Percentiles rank a stretch among this genome's conserved stretches.
These are phyloP conservation scores for Amblyopsis rosae DNA, from an alignment of 2,113 vertebrate species.

Conservation along the genomic window DNA sequence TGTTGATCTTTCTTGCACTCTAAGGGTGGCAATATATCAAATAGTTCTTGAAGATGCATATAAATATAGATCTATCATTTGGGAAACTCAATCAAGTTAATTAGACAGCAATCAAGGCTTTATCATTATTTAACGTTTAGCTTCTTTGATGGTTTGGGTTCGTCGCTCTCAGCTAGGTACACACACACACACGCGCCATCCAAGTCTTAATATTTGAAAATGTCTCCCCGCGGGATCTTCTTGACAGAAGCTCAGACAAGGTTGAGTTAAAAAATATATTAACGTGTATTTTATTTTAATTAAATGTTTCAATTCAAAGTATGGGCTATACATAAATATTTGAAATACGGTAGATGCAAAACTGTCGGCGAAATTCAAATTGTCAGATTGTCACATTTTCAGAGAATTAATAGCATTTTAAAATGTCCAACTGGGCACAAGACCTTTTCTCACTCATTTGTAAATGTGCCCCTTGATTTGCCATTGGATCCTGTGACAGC, in stretches of 20 bases:
- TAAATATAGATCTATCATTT: constrained; percentile 42
- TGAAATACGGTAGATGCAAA: no score
- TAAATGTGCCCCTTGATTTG: constrained; percentile 23
- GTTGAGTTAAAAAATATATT: constrained; percentile 42
- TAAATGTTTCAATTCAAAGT: background rate
- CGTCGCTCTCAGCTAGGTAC: constrained; percentile 56
- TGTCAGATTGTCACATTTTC: background rate
- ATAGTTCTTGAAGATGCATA: constrained; percentile 66
- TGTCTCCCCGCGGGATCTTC: constrained; percentile 33
- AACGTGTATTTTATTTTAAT: background rate
- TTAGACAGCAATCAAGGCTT: constrained; percentile 67
- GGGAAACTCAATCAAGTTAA: constrained; percentile 65
- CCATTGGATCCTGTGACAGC: constrained; percentile 38
- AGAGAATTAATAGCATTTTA: constrained; percentile 1
- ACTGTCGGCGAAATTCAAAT: background rate
- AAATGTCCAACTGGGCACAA: constrained; percentile 44
- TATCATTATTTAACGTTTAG: constrained; percentile 75
- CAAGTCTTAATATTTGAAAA: constrained; percentile 35
- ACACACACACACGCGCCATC: constrained; percentile 22
- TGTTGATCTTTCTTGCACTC: no score
- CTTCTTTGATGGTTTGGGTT: constrained; percentile 72
- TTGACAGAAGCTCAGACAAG: constrained; percentile 31
- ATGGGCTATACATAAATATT: background rate
- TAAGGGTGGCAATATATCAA: constrained; percentile 7
- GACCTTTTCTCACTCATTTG: constrained; percentile 14